These are phyloP conservation scores for Pseudomyrmex dendroicus DNA, from an alignment of 1,140 invertebrate species.

Conservation along the genomic window DNA sequence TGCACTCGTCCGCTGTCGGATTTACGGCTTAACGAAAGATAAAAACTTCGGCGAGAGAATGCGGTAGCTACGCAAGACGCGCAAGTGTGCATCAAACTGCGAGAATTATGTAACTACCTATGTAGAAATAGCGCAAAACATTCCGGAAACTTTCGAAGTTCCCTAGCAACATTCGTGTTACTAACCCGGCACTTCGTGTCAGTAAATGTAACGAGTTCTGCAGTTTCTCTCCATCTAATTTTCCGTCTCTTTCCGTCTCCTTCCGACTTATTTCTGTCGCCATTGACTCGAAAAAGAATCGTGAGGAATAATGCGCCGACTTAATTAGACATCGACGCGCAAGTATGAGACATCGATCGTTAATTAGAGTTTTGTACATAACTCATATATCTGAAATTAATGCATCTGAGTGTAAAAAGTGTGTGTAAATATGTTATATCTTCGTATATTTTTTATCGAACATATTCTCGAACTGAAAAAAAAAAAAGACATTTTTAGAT, in stretches of 20 bases:
- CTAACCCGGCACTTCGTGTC: slow-evolving; percentile 52
- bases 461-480: too few relatives aligned
- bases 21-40: slow-evolving; percentile 51
- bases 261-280: not conserved
- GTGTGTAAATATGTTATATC: too few relatives aligned
- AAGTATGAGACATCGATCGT: slow-evolving; percentile 55
- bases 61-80: slow-evolving; percentile 34
- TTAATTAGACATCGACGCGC: slow-evolving; percentile 68
- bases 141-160: slow-evolving; percentile 54
- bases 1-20: slow-evolving; percentile 26
- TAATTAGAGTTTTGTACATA: slow-evolving; percentile 12
- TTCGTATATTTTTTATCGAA: too few relatives aligned
- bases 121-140: slow-evolving; percentile 60
- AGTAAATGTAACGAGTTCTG: slow-evolving; percentile 62
- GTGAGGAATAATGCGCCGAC: slow-evolving; percentile 51
- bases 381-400: too few relatives aligned
- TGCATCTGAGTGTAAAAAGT: too few relatives aligned
- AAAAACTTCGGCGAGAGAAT: slow-evolving; percentile 39
- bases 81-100: slow-evolving; percentile 55
- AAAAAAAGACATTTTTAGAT: too few relatives aligned
- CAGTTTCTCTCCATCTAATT: slow-evolving; percentile 49
- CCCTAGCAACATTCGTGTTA: slow-evolving; percentile 50
- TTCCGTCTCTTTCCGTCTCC: slow-evolving; percentile 26
- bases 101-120: slow-evolving; percentile 59
- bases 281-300: slow-evolving; percentile 46